A percentile compares a stretch with the other conserved stretches of the same genome.
phyloP scores from a whole-genome alignment of 30 jellyfish, hydroid and myxozoan genomes.

The Mastigias papua region DNA sequence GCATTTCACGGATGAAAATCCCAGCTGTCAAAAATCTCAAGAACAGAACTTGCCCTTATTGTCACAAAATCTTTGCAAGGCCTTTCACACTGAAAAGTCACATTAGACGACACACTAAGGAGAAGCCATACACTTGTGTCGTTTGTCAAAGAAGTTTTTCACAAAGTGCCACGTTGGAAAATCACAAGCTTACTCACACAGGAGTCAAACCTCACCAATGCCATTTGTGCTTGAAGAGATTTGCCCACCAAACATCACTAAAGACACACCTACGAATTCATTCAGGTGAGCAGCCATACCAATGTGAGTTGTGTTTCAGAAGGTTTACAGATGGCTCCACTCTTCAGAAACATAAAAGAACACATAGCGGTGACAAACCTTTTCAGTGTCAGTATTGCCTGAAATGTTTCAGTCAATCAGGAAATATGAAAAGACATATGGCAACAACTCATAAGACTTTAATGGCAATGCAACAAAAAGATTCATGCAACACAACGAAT shows the following conservation, averaged over 20 bases:
- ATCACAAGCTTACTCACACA: slow-evolving; percentile 82
- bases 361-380: slow-evolving; percentile 84
- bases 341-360: slow-evolving; percentile 77
- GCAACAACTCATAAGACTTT: slow-evolving; percentile 61
- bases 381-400: slow-evolving; percentile 64
- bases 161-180: slow-evolving; percentile 82
- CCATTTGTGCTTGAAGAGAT: slow-evolving; percentile 59
- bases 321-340: slow-evolving; percentile 87
- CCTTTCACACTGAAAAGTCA: slow-evolving; percentile 81
- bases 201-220: slow-evolving; percentile 82
- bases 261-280: slow-evolving; percentile 84
- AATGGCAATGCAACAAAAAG: not conserved
- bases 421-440: slow-evolving; percentile 85
- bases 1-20: not conserved
- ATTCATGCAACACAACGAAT: not conserved
- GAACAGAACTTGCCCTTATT: slow-evolving; percentile 71
- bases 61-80: slow-evolving; percentile 74
- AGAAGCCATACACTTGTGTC: slow-evolving; percentile 69
- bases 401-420: slow-evolving; percentile 80
- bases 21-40: slow-evolving; percentile 35
- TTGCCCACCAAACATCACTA: slow-evolving; percentile 75
- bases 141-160: slow-evolving; percentile 74
- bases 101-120: slow-evolving; percentile 81
- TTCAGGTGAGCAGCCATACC: slow-evolving; percentile 84
- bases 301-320: slow-evolving; percentile 66